A percentile compares a stretch with the other conserved stretches of the same genome.
phyloP scores from a whole-genome alignment of 2,888 invertebrate genomes.

The Leptopterna dolabrata region DNA sequence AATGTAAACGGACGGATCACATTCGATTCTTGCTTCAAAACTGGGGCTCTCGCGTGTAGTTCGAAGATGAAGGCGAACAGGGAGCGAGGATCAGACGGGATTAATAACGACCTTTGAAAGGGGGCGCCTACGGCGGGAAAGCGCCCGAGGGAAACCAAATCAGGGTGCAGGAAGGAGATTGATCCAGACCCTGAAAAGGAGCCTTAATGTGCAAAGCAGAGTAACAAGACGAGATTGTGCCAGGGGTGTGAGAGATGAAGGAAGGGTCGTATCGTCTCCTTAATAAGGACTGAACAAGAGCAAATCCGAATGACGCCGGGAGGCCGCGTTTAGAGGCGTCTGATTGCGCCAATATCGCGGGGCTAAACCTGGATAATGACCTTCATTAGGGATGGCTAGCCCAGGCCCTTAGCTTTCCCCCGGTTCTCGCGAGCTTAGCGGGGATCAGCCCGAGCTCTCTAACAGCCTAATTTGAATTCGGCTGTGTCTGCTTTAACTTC shows the following conservation, averaged over 20 bases:
- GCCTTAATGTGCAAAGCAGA: neutral
- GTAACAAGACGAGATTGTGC: neutral
- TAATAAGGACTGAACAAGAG: constrained; percentile 17
- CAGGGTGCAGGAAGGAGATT: neutral
- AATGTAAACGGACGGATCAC: no score
- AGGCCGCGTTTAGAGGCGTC: constrained; percentile 7
- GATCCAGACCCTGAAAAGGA: neutral
- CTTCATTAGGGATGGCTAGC: constrained; percentile 42
- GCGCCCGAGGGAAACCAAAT: constrained; percentile 3
- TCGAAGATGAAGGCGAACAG: neutral
- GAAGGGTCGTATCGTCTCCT: constrained; percentile 1
- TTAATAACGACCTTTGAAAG: neutral
- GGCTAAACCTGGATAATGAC: constrained; percentile 48
- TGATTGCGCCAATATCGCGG: constrained; percentile 53
- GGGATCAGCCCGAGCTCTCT: neutral
- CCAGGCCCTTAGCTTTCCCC: neutral
- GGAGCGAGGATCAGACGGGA: neutral
- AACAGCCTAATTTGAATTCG: neutral
- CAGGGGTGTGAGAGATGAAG: neutral
- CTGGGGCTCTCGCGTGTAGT: no score
- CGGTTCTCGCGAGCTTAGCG: neutral
- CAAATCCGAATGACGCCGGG: constrained; percentile 31
- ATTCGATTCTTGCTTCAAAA: no score
- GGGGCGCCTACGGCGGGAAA: neutral
- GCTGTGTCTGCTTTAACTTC: neutral